A percentile compares a stretch with the other conserved stretches of the same genome.
Evolutionary conservation across 2,113 vertebrate genomes (phyloP).

Genomic region (Vidua macroura): DNA sequence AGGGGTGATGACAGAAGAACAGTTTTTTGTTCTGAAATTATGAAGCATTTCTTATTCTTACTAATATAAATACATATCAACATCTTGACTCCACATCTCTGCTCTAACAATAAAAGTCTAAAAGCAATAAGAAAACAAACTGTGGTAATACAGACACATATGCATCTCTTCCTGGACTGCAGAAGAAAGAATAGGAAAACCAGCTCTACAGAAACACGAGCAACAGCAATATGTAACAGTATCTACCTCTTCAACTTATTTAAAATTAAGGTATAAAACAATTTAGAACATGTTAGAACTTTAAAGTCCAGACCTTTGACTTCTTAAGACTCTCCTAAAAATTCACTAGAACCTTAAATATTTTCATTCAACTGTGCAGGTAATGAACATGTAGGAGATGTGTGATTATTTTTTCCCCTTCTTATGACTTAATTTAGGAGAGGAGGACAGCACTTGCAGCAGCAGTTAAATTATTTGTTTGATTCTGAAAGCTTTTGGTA

Average conservation of each 20-base stretch:
- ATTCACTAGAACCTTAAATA: not conserved
- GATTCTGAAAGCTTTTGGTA: not conserved
- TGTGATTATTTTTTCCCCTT: no score
- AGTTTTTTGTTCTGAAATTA: not conserved
- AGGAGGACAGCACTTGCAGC: not conserved
- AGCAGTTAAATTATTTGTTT: not conserved
- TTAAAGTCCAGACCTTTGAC: not conserved
- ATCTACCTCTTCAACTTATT: not conserved
- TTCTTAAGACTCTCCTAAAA: not conserved
- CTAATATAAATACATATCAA: not conserved
- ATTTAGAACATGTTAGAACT: not conserved
- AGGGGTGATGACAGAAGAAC: not conserved
- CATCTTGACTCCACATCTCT: not conserved
- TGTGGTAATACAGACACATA: accelerated
- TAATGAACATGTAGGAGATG: not conserved
- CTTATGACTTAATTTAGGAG: not conserved
- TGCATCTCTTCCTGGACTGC: not conserved
- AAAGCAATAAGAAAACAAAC: not conserved
- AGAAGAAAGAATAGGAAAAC: not conserved
- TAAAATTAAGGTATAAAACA: not conserved
- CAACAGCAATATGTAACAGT: not conserved
- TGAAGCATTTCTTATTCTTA: not conserved
- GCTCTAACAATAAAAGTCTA: not conserved
- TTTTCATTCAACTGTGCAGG: not conserved
- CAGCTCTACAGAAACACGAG: not conserved